These are phyloP conservation scores for Dolichotis patagonum DNA, from an alignment of 2,113 vertebrate genomes.

Conservation along the genomic window DNA sequence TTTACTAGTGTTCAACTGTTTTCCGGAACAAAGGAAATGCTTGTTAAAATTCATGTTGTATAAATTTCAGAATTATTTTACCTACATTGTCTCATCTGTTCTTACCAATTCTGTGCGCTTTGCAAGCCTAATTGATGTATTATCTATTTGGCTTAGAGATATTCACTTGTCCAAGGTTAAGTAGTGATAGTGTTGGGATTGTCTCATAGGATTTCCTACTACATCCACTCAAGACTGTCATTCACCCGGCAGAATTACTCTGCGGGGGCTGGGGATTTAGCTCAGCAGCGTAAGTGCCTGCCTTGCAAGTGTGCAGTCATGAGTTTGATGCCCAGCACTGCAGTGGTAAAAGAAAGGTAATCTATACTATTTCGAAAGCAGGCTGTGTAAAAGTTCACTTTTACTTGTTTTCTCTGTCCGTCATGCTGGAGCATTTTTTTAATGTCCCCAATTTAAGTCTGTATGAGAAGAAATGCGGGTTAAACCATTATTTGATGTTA, in stretches of 20 bases:
- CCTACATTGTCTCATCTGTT: background rate
- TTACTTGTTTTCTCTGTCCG: background rate
- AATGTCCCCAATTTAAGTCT: background rate
- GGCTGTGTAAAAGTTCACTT: background rate
- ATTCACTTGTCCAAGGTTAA: background rate
- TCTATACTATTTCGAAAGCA: background rate
- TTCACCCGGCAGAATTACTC: background rate
- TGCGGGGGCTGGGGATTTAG: no score
- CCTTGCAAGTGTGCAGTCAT: no score
- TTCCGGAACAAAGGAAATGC: background rate
- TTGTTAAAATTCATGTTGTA: background rate
- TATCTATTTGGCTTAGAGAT: background rate
- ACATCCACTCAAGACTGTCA: background rate
- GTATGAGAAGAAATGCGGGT: background rate
- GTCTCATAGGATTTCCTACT: background rate
- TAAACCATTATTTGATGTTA: background rate
- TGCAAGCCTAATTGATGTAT: background rate
- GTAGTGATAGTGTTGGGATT: background rate
- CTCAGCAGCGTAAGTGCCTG: no score
- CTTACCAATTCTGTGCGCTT: conserved; percentile 10
- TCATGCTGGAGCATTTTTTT: background rate
- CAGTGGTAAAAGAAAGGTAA: background rate
- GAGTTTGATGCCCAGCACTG: no score
- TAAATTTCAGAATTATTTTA: background rate
- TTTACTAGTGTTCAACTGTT: background rate